A percentile compares a stretch with the other conserved stretches of the same genome.
phyloP scores from a whole-genome alignment of 1,140 invertebrate species.

The Drosophila triauraria region DNA sequence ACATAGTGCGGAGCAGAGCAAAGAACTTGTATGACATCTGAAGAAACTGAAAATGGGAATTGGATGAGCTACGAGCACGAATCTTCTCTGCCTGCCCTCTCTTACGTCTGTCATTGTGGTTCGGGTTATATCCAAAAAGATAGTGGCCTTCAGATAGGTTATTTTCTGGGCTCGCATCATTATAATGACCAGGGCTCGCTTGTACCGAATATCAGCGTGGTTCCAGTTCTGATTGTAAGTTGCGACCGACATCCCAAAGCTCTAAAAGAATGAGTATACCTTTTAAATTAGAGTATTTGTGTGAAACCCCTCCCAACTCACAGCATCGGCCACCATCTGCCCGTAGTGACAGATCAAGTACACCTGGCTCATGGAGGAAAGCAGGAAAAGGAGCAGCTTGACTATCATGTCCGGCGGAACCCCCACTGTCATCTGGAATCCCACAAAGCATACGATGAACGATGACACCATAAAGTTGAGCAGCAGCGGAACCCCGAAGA shows the following conservation, averaged over 20 bases:
- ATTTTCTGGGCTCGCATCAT: constrained; percentile 63
- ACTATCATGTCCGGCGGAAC: constrained; percentile 47
- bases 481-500: constrained; percentile 64
- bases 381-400: constrained; percentile 56
- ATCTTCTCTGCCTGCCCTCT: background rate
- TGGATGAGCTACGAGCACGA: background rate
- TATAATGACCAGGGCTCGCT: constrained; percentile 51
- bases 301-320: constrained; percentile 3
- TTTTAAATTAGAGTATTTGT: background rate
- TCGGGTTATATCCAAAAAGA: constrained; percentile 37
- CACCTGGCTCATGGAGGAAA: constrained; percentile 55
- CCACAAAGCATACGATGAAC: constrained; percentile 79
- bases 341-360: constrained; percentile 74
- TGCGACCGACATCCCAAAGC: constrained; percentile 49
- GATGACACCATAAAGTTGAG: constrained; percentile 71
- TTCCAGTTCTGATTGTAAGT: constrained; percentile 70
- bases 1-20: constrained; percentile 30
- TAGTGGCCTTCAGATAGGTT: constrained; percentile 59
- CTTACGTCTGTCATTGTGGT: constrained; percentile 25
- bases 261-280: constrained; percentile 33
- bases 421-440: constrained; percentile 71
- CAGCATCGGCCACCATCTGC: constrained; percentile 67
- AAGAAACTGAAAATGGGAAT: constrained; percentile 10
- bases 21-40: constrained; percentile 34
- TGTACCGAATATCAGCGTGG: constrained; percentile 60